A percentile compares a stretch with the other conserved stretches of the same genome.
Conservation (phyloP, 1,140 invertebrate genomes). For the Lysiphlebus fabarum region DNA sequence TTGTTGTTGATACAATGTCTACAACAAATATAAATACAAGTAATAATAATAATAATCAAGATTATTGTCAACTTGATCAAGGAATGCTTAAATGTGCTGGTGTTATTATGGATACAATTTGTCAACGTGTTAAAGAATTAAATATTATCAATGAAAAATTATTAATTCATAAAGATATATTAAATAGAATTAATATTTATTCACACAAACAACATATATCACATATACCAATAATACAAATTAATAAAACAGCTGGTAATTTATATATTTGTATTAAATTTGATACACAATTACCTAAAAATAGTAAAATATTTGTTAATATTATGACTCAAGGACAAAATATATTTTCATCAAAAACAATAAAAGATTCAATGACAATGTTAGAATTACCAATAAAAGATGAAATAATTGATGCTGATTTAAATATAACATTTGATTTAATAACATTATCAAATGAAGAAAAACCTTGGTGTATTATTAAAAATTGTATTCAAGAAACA, state of each 20-base stretch:
- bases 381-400: slow-evolving; percentile 35
- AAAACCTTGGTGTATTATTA: slow-evolving; percentile 43
- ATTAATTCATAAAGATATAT: slow-evolving; percentile 28
- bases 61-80: slow-evolving; percentile 27
- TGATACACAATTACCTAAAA: slow-evolving; percentile 31
- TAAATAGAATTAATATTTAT: slow-evolving; percentile 44
- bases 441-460: slow-evolving; percentile 34
- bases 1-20: not conserved
- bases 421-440: slow-evolving; percentile 34
- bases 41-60: slow-evolving; percentile 23
- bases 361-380: slow-evolving; percentile 29
- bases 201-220: slow-evolving; percentile 32
- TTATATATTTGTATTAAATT: slow-evolving; percentile 36
- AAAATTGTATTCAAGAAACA: slow-evolving; percentile 37
- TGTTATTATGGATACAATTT: slow-evolving; percentile 37
- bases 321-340: slow-evolving; percentile 27
- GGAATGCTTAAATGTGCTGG: slow-evolving; percentile 37
- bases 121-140: slow-evolving; percentile 30
- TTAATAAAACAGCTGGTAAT: slow-evolving; percentile 29
- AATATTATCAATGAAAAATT: slow-evolving; percentile 27
- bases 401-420: slow-evolving; percentile 19
- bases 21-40: slow-evolving; percentile 18
- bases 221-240: slow-evolving; percentile 30
- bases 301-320: slow-evolving; percentile 31
- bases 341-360: slow-evolving; percentile 37